Evolutionary conservation across 1,140 invertebrate genomes (phyloP), one percentile per base, ranked within the genome.

Genomic region (Camponotus vicinus): DNA sequence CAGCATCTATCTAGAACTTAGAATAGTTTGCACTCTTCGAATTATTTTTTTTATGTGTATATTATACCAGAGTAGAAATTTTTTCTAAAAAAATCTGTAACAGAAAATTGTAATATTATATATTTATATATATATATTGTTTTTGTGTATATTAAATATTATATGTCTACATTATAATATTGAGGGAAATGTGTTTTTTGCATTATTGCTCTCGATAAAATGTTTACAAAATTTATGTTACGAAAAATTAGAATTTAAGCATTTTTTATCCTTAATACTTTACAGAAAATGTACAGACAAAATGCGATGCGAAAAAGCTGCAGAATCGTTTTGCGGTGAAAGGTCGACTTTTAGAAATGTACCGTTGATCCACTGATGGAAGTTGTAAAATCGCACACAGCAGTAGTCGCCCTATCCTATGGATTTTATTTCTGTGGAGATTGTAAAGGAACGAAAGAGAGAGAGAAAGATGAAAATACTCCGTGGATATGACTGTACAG

Each of bases 401-500:
- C 40, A 75, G 79, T 75, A 83, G 69, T 75, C 40, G 55, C 45
- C 79, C 45, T 57, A 73, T 82, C 67, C 79, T 73, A 45, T 75
- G 40, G 18, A 75, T 63, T 75, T 80, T 73, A 18, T 83, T 83
- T 83, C 57, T 75, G 27, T 75, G 69, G 57, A 61, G 69, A 49
- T 70, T 71, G 63, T 32, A 34, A 80, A 76, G 66, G 87, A 27
- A 88, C 18, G 75, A 61, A 84, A 88, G 70, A 86, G 76, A 77
- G 21, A 55, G 76, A 77, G 21, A 55, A 70, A 45, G 45, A 77
- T 67, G 52, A 79, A 78, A 94, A 93, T 93, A 94, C 93, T 94
- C 93, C 92, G 88, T 92, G 91, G 91, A 93, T 93, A 93, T 94
- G 94, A 94, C 92, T 95, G 94, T 95, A 95, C 94, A 95, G 93